Evolutionary conservation across 2,797 vertebrate genomes (phyloP), one percentile per base, ranked within the genome.

Genomic region (Clarias pachynema): DNA sequence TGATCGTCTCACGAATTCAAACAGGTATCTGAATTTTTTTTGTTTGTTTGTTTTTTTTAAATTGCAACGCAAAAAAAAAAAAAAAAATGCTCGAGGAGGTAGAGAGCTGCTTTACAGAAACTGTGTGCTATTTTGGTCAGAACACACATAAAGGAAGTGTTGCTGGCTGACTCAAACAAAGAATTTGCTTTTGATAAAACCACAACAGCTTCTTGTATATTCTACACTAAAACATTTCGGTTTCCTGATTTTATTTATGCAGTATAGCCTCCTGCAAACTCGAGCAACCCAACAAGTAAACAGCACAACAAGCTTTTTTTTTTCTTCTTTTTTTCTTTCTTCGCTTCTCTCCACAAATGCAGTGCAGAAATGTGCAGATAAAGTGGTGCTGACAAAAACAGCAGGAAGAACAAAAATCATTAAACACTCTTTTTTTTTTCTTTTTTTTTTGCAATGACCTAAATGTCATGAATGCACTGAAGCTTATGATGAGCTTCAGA

Each of bases 121-220:
- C 84, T 85, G 90, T 81, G 86, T 89, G 92, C 94, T 95, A 95
- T 96, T 96, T 96, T 93, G 93, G 93, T 91, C 85, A 87, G 89
- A 90, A 91, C 91, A 92, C 91, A 93, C 92, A 93, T 81, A 95
- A 95, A 94, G 94, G 95, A 95, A 96, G 94, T 93, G 93, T 92
- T 90, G 94, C 93, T 93, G 91, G 94, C 94, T 95, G 94, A 96
- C 94, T 94, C 95, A 95, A 95, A 95, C 94, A 95, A 95, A 96
- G 94, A 95, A 94, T 93, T 92, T 92, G 92, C 94, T 95, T 96
- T 95, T 95, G 94, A 95, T 96, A 94, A 94, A 95, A 95, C 94
- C 95, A 93, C 94, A 94, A 92, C 93, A 82, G 91, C 94, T 94
- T 93, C 93, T 95, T 95, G 92, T 94, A 94, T 95, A 95, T 95